Evolutionary conservation across 2,113 vertebrate genomes (phyloP).

Genomic region (Promerops cafer): DNA sequence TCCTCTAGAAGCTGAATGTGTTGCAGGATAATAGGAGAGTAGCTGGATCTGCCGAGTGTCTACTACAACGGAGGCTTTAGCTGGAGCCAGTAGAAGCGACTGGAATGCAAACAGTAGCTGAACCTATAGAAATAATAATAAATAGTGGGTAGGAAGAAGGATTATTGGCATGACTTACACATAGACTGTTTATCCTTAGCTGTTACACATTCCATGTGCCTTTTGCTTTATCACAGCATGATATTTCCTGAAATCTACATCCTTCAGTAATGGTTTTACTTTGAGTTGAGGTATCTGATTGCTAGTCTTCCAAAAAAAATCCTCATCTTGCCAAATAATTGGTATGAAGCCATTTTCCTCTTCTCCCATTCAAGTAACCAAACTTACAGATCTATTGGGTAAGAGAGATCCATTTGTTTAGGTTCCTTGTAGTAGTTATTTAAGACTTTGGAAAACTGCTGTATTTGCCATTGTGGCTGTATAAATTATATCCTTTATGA

Average conservation of each 20-base stretch:
- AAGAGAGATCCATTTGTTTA: neutral
- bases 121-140: neutral
- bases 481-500: neutral
- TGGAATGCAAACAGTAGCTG: neutral
- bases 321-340: neutral
- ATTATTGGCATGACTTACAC: neutral
- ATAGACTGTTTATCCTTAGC: neutral
- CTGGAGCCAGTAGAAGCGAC: neutral
- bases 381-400: neutral
- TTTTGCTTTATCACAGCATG: neutral
- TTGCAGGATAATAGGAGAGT: neutral
- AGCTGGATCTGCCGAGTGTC: neutral
- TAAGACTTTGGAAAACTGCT: neutral
- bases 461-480: neutral
- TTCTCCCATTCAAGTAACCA: neutral
- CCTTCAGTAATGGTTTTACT: neutral
- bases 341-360: neutral
- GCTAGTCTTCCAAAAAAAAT: neutral
- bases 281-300: neutral
- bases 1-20: neutral
- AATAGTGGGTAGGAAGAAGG: neutral
- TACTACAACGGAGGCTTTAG: neutral
- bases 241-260: neutral
- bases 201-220: neutral
- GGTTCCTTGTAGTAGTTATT: neutral